Percentiles rank a stretch among this genome's conserved stretches.
These are phyloP conservation scores for Drosophila koepferae DNA, from an alignment of 2,888 invertebrate genomes.

Conservation along the genomic window DNA sequence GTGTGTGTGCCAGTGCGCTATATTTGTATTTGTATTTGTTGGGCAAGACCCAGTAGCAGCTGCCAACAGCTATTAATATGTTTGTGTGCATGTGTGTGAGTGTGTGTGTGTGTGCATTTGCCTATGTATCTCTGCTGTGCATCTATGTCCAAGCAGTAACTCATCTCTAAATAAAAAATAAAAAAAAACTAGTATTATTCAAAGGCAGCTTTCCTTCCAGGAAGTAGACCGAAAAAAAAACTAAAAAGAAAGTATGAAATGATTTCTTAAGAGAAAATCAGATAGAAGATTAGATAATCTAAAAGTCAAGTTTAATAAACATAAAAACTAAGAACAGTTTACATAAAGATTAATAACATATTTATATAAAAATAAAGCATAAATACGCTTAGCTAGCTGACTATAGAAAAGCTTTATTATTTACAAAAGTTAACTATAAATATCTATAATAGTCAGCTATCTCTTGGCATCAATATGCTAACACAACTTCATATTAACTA, in stretches of 20 bases:
- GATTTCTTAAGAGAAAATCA: not conserved
- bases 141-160: not conserved
- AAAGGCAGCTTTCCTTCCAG: not conserved
- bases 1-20: constrained; percentile 6
- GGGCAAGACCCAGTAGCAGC: constrained; percentile 24
- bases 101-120: not conserved
- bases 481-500: no score
- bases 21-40: constrained; percentile 33
- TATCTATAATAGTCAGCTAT: no score
- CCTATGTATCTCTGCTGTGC: not conserved
- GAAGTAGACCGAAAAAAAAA: not conserved
- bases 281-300: not conserved
- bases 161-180: not conserved
- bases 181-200: constrained; percentile 11
- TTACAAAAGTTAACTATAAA: not conserved
- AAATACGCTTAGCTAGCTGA: not conserved
- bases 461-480: no score
- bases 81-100: not conserved
- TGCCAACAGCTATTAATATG: constrained; percentile 6
- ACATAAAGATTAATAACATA: not conserved
- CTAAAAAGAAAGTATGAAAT: not conserved
- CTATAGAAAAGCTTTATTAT: not conserved
- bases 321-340: not conserved
- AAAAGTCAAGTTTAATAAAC: not conserved
- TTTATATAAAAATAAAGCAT: not conserved